Conservation (phyloP, 2,797 vertebrate genomes). For the Acanthopagrus latus region DNA sequence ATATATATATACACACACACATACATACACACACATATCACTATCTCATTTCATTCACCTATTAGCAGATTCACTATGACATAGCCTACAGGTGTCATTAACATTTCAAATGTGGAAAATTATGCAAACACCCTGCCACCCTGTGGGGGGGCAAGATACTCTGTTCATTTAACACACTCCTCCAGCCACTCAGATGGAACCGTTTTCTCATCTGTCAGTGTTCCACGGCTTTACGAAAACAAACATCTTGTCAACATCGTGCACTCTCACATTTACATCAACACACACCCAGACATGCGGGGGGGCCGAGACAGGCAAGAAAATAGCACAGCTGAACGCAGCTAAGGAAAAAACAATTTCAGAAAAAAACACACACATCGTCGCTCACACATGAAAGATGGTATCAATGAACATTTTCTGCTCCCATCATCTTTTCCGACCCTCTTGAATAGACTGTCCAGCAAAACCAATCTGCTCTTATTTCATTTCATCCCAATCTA, state of each 20-base stretch:
- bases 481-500: slow-evolving; percentile 73
- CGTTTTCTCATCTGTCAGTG: slow-evolving; percentile 54
- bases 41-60: slow-evolving; percentile 57
- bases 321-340: slow-evolving; percentile 28
- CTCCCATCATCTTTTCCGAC: slow-evolving; percentile 70
- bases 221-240: slow-evolving; percentile 44
- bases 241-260: slow-evolving; percentile 61
- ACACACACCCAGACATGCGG: not conserved
- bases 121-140: slow-evolving; percentile 63
- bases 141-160: slow-evolving; percentile 46
- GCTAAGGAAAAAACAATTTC: slow-evolving; percentile 54
- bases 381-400: slow-evolving; percentile 66
- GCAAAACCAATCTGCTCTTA: slow-evolving; percentile 76
- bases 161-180: slow-evolving; percentile 59
- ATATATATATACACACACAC: not conserved
- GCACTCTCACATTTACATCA: slow-evolving; percentile 45
- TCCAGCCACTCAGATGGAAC: slow-evolving; percentile 48
- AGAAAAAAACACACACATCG: slow-evolving; percentile 32
- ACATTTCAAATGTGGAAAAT: slow-evolving; percentile 75
- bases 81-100: slow-evolving; percentile 77
- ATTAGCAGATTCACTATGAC: slow-evolving; percentile 50
- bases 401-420: slow-evolving; percentile 68
- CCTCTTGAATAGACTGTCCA: slow-evolving; percentile 52
- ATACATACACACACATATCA: slow-evolving; percentile 38
- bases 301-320: not conserved